A percentile compares a stretch with the other conserved stretches of the same genome.
Evolutionary conservation across 64 coral and sea anemone species (phyloP).

Genomic region (Pocillopora verrucosa): DNA sequence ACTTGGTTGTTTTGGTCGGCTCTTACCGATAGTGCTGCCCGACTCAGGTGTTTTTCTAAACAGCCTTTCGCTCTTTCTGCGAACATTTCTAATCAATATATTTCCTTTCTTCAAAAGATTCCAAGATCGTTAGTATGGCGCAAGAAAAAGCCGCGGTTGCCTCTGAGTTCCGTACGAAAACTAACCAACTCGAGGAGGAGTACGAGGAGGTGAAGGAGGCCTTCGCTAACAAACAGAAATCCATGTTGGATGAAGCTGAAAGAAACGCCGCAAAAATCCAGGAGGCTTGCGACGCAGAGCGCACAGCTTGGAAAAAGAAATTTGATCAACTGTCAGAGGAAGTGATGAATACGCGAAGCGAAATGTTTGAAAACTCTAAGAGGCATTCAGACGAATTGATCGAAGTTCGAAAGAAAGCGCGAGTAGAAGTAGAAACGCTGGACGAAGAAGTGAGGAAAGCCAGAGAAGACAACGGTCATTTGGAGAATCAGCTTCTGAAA

Average conservation of each 20-base stretch:
- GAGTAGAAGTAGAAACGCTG: conserved; percentile 30
- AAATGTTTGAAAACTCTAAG: conserved; percentile 67
- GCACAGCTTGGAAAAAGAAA: conserved; percentile 57
- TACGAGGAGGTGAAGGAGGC: conserved; percentile 36
- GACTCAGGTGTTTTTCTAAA: too few species aligned
- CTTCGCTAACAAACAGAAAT: conserved; percentile 49
- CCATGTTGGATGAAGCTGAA: conserved; percentile 48
- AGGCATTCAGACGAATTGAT: conserved; percentile 63
- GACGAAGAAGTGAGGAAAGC: conserved; percentile 40
- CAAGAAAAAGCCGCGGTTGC: conserved; percentile 14
- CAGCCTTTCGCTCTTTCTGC: too few species aligned
- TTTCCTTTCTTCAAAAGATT: not conserved
- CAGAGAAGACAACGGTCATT: conserved; percentile 4
- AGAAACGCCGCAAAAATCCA: conserved; percentile 19
- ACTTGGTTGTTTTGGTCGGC: too few species aligned
- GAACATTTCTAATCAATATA: not conserved
- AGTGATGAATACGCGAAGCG: conserved; percentile 30
- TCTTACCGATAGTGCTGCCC: too few species aligned
- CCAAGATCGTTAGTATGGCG: conserved; percentile 7
- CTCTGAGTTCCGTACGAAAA: conserved; percentile 5
- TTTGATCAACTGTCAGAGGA: conserved; percentile 49
- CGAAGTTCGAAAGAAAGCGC: conserved; percentile 24
- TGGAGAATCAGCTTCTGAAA: conserved; percentile 44
- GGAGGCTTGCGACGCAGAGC: conserved; percentile 37
- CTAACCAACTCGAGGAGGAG: conserved; percentile 44